phyloP scores from a whole-genome alignment of 1,140 invertebrate species.

The Ditylenchus dipsaci region DNA sequence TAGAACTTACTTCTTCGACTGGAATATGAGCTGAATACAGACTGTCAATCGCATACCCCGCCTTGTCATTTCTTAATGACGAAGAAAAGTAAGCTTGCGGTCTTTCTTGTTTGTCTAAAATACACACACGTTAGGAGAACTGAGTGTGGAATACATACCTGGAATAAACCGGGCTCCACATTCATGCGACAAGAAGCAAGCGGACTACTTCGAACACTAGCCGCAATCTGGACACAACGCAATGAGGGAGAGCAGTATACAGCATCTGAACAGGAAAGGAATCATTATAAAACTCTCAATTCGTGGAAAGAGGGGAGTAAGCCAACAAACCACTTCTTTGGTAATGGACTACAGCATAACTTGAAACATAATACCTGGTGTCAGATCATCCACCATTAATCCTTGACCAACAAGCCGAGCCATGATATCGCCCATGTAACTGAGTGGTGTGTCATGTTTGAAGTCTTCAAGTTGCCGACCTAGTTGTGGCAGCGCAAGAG shows the following conservation, averaged over 20 bases:
- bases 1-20: slow-evolving; percentile 4
- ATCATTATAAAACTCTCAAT: slow-evolving; percentile 56
- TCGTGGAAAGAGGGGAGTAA: too few relatives aligned
- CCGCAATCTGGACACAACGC: slow-evolving; percentile 80
- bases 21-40: slow-evolving; percentile 17
- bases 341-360: too few relatives aligned
- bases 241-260: slow-evolving; percentile 80
- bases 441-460: slow-evolving; percentile 77
- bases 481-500: slow-evolving; percentile 61
- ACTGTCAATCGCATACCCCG: slow-evolving; percentile 12
- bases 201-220: slow-evolving; percentile 61
- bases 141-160: slow-evolving; percentile 58
- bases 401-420: slow-evolving; percentile 25
- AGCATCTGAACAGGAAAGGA: slow-evolving; percentile 62
- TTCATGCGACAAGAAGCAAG: slow-evolving; percentile 62
- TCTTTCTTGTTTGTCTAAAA: slow-evolving; percentile 62
- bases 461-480: slow-evolving; percentile 65
- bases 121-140: too few relatives aligned
- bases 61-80: slow-evolving; percentile 2
- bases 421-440: slow-evolving; percentile 67
- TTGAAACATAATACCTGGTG: neutral
- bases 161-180: slow-evolving; percentile 82
- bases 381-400: neutral
- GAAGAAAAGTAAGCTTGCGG: slow-evolving; percentile 18
- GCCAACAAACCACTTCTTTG: neutral